These are phyloP conservation scores for Acrossocheilus wenchowensis DNA, from an alignment of 2,797 vertebrate species.

Conservation along the genomic window DNA sequence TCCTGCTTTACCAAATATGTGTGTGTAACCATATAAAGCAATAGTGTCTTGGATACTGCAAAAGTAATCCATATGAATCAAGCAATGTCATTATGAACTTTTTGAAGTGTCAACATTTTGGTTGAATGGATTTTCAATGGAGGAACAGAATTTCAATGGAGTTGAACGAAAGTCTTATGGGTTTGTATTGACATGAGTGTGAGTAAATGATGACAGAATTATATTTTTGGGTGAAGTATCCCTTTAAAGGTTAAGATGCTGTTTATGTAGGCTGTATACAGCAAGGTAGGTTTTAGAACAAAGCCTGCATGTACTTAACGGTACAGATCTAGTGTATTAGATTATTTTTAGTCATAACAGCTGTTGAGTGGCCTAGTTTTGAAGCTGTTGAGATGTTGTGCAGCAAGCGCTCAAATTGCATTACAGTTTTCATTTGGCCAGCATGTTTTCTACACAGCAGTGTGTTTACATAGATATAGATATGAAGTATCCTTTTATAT, in stretches of 20 bases:
- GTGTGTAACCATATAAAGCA: not conserved
- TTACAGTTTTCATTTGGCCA: not conserved
- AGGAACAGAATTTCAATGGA: too few relatives aligned
- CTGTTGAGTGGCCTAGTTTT: constrained; percentile 34
- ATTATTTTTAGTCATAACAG: constrained; percentile 45
- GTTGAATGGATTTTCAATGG: not conserved
- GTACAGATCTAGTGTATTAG: not conserved
- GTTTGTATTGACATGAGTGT: not conserved
- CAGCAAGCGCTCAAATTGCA: constrained; percentile 9
- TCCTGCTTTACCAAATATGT: not conserved
- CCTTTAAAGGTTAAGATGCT: not conserved
- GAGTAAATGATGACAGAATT: not conserved
- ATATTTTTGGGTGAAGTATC: not conserved
- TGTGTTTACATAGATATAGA: not conserved
- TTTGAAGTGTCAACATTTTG: not conserved
- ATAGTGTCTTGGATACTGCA: not conserved
- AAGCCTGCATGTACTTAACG: not conserved
- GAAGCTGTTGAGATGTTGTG: not conserved
- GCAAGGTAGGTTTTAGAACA: not conserved
- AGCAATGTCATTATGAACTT: not conserved
- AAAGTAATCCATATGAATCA: too few relatives aligned
- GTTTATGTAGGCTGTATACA: not conserved
- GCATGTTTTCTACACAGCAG: not conserved
- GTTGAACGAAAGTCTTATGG: not conserved
- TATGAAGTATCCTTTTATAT: not conserved